Conservation (phyloP, 2,113 vertebrate genomes). For the Hypanus sabinus region DNA sequence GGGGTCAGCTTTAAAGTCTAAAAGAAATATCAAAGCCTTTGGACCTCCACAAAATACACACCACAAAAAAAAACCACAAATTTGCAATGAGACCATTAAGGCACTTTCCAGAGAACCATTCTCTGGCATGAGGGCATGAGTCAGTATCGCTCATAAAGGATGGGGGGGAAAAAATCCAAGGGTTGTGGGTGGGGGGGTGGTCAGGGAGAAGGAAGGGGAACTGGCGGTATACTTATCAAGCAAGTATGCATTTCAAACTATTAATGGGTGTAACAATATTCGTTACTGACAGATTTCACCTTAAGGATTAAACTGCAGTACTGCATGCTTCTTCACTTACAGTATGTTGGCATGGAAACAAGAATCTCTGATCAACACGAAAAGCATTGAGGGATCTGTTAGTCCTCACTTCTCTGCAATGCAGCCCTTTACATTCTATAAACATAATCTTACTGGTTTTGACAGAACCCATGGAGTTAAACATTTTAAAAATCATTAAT, state of each 20-base stretch:
- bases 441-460: constrained; percentile 46
- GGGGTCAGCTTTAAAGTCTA: not conserved
- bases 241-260: constrained; percentile 43
- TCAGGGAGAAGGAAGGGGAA: constrained; percentile 22
- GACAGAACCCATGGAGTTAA: constrained; percentile 41
- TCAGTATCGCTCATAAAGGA: constrained; percentile 52
- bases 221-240: not conserved
- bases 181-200: not conserved
- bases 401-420: constrained; percentile 41
- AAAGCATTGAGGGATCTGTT: constrained; percentile 49
- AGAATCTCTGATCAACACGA: constrained; percentile 51
- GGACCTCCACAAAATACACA: not conserved
- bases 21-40: not conserved
- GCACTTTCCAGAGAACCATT: constrained; percentile 40
- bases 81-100: not conserved
- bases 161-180: not conserved
- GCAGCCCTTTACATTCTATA: constrained; percentile 39
- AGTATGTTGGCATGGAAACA: constrained; percentile 53
- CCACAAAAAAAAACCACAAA: not conserved
- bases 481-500: constrained; percentile 45
- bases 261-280: constrained; percentile 42
- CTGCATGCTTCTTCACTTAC: constrained; percentile 50
- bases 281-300: constrained; percentile 46
- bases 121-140: constrained; percentile 53
- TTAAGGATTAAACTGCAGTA: constrained; percentile 50